These are phyloP conservation scores for Cerceris rybyensis DNA, from an alignment of 2,888 invertebrate species.

Conservation along the genomic window DNA sequence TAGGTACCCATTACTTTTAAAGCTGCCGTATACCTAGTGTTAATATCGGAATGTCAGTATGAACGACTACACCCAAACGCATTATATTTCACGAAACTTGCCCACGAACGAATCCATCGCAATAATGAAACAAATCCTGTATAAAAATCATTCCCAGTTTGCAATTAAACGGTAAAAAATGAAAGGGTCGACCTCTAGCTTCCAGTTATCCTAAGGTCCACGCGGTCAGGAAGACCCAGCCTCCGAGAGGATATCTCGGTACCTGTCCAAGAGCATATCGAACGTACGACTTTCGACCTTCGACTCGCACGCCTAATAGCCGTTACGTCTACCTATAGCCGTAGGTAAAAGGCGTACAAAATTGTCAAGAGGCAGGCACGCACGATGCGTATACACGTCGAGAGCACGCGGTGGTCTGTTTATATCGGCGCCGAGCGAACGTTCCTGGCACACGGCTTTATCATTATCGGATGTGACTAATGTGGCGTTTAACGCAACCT, in stretches of 20 bases:
- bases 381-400: constrained; percentile 36
- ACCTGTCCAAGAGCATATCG: constrained; percentile 12
- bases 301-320: constrained; percentile 35
- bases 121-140: too few relatives aligned
- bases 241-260: constrained; percentile 21
- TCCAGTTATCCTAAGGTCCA: background rate
- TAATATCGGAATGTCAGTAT: too few relatives aligned
- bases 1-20: too few relatives aligned
- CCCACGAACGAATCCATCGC: too few relatives aligned
- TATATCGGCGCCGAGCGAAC: constrained; percentile 67
- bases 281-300: constrained; percentile 40
- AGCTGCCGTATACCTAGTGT: too few relatives aligned
- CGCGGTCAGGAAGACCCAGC: background rate
- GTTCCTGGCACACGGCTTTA: constrained; percentile 69
- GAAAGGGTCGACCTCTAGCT: background rate
- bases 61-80: too few relatives aligned
- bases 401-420: constrained; percentile 52
- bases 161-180: too few relatives aligned
- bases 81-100: too few relatives aligned
- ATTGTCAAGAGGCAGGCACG: constrained; percentile 48
- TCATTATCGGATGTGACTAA: constrained; percentile 78
- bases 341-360: constrained; percentile 38
- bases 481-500: constrained; percentile 76
- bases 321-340: constrained; percentile 22
- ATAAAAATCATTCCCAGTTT: too few relatives aligned